Percentiles rank a stretch among this genome's conserved stretches.
Evolutionary conservation across 2,888 invertebrate genomes (phyloP).

Genomic region (Heliconius cydno): DNA sequence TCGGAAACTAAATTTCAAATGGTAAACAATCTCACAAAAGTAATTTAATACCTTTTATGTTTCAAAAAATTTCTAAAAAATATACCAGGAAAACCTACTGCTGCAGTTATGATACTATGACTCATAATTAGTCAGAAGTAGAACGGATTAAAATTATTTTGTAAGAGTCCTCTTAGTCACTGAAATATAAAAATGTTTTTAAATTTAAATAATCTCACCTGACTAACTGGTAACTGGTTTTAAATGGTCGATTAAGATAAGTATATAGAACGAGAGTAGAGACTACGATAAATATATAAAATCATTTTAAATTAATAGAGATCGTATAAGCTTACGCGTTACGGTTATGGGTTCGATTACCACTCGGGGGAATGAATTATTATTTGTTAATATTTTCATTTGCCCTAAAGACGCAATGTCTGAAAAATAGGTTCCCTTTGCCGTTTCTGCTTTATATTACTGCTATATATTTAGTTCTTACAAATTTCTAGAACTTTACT

Average conservation of each 20-base stretch:
- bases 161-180: conserved; percentile 14
- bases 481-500: not conserved
- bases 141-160: conserved; percentile 22
- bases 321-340: not conserved
- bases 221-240: not conserved
- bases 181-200: conserved; percentile 20
- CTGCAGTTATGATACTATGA: conserved; percentile 36
- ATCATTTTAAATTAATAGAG: not conserved
- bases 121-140: conserved; percentile 33
- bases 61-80: not conserved
- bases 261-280: not conserved
- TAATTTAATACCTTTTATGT: too few relatives aligned
- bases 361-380: too few relatives aligned
- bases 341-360: too few relatives aligned
- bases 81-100: conserved; percentile 12
- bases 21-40: too few relatives aligned
- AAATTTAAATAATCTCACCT: not conserved
- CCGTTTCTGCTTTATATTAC: too few relatives aligned
- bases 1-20: too few relatives aligned
- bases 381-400: too few relatives aligned
- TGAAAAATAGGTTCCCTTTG: too few relatives aligned
- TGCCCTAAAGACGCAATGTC: too few relatives aligned
- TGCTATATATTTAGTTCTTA: not conserved
- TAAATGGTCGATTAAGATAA: conserved; percentile 1
- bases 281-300: not conserved